phyloP scores from a whole-genome alignment of 53 echinoderm and acorn worm species.

The Mesocentrotus franciscanus region DNA sequence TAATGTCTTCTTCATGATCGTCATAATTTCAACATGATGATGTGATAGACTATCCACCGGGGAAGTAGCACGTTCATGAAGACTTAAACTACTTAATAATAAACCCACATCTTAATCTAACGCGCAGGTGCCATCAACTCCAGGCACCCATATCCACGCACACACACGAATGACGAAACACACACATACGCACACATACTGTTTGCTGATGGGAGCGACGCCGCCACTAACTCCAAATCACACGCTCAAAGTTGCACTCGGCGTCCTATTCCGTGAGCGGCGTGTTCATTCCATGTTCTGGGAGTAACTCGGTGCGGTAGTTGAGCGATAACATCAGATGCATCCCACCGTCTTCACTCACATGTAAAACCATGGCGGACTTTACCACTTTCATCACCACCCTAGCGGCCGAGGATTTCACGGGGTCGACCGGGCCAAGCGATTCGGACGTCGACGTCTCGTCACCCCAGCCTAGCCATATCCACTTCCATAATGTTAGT shows the following conservation, averaged over 20 bases:
- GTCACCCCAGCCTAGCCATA: not conserved
- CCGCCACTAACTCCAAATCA: not conserved
- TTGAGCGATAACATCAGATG: not conserved
- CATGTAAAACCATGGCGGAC: slow-evolving; percentile 73
- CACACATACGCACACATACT: not conserved
- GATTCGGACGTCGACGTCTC: slow-evolving; percentile 13
- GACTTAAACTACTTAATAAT: not conserved
- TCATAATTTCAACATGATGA: not conserved
- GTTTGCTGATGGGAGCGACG: not conserved
- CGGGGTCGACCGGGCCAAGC: slow-evolving; percentile 7
- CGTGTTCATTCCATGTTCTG: not conserved
- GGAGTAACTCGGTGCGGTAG: slow-evolving; percentile 41
- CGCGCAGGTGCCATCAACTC: slow-evolving; percentile 15
- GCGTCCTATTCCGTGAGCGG: not conserved
- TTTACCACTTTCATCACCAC: slow-evolving; percentile 72
- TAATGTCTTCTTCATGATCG: not conserved
- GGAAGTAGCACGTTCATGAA: not conserved
- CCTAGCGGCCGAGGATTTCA: slow-evolving; percentile 35
- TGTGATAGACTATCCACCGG: not conserved
- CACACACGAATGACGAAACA: not conserved
- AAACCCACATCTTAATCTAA: not conserved
- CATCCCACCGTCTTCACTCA: not conserved
- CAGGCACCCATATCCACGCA: not conserved
- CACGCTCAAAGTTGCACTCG: slow-evolving; percentile 30
- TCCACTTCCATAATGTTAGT: slow-evolving; percentile 14